Evolutionary conservation across 1,140 invertebrate genomes (phyloP).

Genomic region (Danaus melanippus): DNA sequence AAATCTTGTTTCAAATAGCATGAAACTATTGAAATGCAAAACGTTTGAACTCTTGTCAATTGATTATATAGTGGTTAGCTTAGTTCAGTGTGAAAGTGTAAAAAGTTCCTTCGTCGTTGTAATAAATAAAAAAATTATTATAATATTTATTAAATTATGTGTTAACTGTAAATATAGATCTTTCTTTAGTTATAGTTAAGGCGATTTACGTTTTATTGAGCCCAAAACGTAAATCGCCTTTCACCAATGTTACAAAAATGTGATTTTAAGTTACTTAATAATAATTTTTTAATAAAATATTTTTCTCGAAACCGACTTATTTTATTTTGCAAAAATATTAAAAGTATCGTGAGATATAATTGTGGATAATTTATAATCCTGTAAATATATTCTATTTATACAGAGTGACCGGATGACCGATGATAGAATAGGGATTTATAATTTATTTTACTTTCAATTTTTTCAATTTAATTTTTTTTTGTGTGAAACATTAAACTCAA

Average conservation of each 20-base stretch:
- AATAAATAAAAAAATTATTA: conserved; percentile 20
- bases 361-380: no score
- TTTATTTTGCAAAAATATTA: neutral
- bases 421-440: no score
- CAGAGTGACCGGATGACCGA: no score
- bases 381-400: no score
- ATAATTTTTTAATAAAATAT: conserved; percentile 42
- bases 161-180: conserved; percentile 43
- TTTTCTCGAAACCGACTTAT: conserved; percentile 11
- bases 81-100: conserved; percentile 38
- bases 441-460: no score
- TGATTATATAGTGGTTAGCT: conserved; percentile 24
- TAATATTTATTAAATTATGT: conserved; percentile 20
- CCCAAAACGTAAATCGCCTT: conserved; percentile 58
- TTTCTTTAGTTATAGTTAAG: conserved; percentile 28
- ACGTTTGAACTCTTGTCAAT: conserved; percentile 53
- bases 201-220: conserved; percentile 63
- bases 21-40: conserved; percentile 53
- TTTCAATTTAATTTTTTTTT: no score
- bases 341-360: no score
- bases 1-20: conserved; percentile 65
- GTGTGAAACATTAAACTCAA: no score
- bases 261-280: conserved; percentile 29
- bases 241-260: conserved; percentile 13
- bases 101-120: conserved; percentile 44